Evolutionary conservation across 2,888 invertebrate species (phyloP).

Genomic region (Athripsodes cinereus): DNA sequence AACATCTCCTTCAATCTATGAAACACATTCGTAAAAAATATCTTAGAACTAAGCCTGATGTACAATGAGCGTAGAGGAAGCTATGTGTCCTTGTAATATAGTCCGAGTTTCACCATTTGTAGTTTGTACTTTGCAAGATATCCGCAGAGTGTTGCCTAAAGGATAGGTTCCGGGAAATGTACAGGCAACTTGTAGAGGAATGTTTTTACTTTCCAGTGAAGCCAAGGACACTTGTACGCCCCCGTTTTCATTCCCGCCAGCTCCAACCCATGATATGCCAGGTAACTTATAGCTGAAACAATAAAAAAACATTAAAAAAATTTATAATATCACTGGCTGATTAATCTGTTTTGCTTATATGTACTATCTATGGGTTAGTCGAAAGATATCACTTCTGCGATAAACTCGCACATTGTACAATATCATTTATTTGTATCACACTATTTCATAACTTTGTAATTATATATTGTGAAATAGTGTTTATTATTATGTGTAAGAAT

Average conservation of each 20-base stretch:
- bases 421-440: too few species aligned
- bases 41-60: slow-evolving; percentile 15
- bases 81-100: slow-evolving; percentile 28
- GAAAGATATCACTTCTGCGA: too few species aligned
- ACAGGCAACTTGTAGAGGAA: slow-evolving; percentile 55
- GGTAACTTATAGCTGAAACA: slow-evolving; percentile 28
- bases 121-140: slow-evolving; percentile 35
- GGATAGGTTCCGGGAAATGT: slow-evolving; percentile 63
- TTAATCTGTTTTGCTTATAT: too few species aligned
- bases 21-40: too few species aligned
- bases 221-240: slow-evolving; percentile 43
- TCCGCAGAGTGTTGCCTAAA: slow-evolving; percentile 56
- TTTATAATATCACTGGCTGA: too few species aligned
- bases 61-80: slow-evolving; percentile 26
- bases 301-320: neutral
- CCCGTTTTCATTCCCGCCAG: slow-evolving; percentile 40
- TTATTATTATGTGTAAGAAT: too few species aligned
- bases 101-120: neutral
- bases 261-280: slow-evolving; percentile 45
- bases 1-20: too few species aligned
- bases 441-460: too few species aligned
- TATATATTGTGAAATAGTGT: too few species aligned
- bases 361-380: too few species aligned
- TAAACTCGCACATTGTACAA: too few species aligned
- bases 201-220: slow-evolving; percentile 47